These are phyloP conservation scores for Porphyrio hochstetteri DNA, from an alignment of 2,113 vertebrate species.

Conservation along the genomic window DNA sequence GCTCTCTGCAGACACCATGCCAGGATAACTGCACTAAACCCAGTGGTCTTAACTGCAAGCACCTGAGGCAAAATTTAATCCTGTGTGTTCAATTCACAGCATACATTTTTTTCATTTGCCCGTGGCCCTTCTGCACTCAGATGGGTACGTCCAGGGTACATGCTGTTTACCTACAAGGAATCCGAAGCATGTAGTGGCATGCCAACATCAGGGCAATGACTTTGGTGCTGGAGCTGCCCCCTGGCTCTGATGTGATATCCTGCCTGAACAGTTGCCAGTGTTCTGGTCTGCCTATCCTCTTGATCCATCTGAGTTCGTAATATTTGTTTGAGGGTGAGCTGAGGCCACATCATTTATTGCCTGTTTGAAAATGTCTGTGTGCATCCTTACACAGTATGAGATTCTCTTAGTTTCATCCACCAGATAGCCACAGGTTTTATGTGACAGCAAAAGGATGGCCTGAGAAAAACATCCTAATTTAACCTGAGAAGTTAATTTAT, in stretches of 20 bases:
- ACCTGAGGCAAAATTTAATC: not conserved
- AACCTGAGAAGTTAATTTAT: not conserved
- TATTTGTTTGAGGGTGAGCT: not conserved
- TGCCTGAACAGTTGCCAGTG: not conserved
- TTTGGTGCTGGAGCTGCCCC: not conserved
- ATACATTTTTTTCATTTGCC: not conserved
- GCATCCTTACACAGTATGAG: not conserved
- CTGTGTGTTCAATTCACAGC: not conserved
- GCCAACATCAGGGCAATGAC: not conserved
- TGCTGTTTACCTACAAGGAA: slow-evolving; percentile 16
- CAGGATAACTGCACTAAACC: not conserved
- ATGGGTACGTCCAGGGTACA: not conserved
- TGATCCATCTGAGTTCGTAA: not conserved
- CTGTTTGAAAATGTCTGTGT: not conserved
- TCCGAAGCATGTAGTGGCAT: not conserved
- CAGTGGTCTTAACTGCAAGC: not conserved
- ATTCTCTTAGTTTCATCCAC: not conserved
- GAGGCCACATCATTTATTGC: not conserved
- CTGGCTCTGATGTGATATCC: slow-evolving; percentile 8
- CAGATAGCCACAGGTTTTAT: not conserved
- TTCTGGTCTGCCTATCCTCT: not conserved
- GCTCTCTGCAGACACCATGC: not conserved
- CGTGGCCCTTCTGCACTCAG: not conserved
- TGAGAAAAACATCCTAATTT: not conserved
- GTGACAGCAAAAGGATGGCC: not conserved